These are phyloP conservation scores for Sebastes fasciatus DNA, from an alignment of 2,113 vertebrate genomes.

Conservation along the genomic window DNA sequence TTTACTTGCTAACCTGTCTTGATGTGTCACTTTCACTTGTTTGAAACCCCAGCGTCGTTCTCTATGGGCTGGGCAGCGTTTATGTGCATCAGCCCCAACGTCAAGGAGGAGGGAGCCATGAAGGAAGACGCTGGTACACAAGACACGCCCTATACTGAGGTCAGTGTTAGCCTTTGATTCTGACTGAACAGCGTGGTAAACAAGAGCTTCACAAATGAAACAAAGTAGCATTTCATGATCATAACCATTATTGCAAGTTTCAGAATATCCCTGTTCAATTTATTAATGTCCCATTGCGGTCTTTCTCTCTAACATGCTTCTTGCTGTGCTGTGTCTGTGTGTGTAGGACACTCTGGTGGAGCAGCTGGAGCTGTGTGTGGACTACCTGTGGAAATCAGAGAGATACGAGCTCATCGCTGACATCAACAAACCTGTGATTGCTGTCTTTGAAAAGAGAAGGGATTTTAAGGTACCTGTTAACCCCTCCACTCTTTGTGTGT, in stretches of 20 bases:
- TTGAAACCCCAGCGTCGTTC: constrained; percentile 88
- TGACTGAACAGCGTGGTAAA: not conserved
- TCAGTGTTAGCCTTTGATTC: constrained; percentile 63
- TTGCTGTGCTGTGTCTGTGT: not conserved
- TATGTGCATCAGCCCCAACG: constrained; percentile 95
- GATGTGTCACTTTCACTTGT: constrained; percentile 32
- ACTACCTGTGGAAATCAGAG: constrained; percentile 98
- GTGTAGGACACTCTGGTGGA: constrained; percentile 93
- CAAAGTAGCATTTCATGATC: not conserved
- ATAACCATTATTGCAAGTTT: not conserved
- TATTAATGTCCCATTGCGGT: not conserved
- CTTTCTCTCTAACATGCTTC: not conserved
- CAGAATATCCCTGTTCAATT: not conserved
- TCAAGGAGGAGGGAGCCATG: constrained; percentile 98
- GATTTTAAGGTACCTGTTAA: constrained; percentile 91
- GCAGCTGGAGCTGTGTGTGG: constrained; percentile 95
- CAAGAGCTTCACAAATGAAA: not conserved
- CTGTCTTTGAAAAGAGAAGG: constrained; percentile 96
- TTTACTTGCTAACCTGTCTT: not conserved
- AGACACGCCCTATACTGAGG: constrained; percentile 98
- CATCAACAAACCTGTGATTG: constrained; percentile 97
- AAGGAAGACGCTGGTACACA: constrained; percentile 98
- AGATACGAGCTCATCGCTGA: constrained; percentile 96
- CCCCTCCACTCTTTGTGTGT: not conserved
- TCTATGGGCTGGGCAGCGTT: constrained; percentile 99